These are phyloP conservation scores for Ochotona curzoniae DNA, from an alignment of 2,113 vertebrate genomes.

Conservation along the genomic window DNA sequence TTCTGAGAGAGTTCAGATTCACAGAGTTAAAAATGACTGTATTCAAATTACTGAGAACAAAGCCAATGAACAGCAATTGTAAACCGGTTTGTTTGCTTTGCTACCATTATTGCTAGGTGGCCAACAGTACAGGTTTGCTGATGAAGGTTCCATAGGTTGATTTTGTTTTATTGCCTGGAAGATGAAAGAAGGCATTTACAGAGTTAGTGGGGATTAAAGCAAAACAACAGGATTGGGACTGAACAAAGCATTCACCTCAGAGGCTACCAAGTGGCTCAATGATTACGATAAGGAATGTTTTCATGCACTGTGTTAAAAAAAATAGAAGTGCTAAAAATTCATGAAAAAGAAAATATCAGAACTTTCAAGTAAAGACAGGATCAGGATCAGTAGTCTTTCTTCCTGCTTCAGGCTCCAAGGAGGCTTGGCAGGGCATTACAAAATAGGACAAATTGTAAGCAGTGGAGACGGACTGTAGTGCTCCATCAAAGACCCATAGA, in stretches of 20 bases:
- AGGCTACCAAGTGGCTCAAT: not conserved
- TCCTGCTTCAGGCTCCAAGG: slow-evolving; percentile 32
- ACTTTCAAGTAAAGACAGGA: slow-evolving; percentile 53
- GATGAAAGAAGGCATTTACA: slow-evolving; percentile 8
- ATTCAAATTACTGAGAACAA: not conserved
- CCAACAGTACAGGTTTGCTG: slow-evolving; percentile 39
- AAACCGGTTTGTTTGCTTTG: slow-evolving; percentile 25
- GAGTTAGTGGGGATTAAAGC: slow-evolving; percentile 9
- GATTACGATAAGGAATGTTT: slow-evolving; percentile 38
- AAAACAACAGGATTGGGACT: not conserved
- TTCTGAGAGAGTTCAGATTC: slow-evolving; percentile 27
- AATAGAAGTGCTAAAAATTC: slow-evolving; percentile 52
- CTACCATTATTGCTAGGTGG: slow-evolving; percentile 8
- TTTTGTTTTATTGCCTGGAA: slow-evolving; percentile 37
- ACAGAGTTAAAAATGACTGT: not conserved
- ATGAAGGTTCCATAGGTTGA: slow-evolving; percentile 18
- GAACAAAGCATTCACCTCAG: not conserved
- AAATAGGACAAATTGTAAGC: slow-evolving; percentile 23
- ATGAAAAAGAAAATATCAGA: slow-evolving; percentile 45
- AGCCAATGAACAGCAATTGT: not conserved
- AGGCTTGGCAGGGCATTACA: not conserved
- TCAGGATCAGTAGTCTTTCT: slow-evolving; percentile 37
- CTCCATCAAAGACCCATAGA: slow-evolving; percentile 30
- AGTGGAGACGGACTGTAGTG: not conserved
- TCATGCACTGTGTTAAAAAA: slow-evolving; percentile 1